Conservation (phyloP, 2,888 invertebrate genomes). For the Scotopteryx bipunctaria region DNA sequence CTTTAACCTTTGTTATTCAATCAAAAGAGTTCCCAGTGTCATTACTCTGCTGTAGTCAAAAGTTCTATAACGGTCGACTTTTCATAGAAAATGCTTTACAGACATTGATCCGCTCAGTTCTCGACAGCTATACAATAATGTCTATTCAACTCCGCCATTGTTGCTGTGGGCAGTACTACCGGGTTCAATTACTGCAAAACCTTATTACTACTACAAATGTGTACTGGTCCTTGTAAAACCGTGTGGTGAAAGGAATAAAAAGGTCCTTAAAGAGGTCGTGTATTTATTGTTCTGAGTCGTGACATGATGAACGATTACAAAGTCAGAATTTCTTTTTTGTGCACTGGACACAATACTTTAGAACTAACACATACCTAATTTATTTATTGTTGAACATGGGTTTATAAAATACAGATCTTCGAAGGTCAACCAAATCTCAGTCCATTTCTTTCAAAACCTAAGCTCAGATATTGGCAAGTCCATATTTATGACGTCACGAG, state of each 20-base stretch:
- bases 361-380: too few relatives aligned
- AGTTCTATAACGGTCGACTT: neutral
- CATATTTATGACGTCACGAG: slow-evolving; percentile 14
- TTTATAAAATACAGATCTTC: too few relatives aligned
- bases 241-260: too few relatives aligned
- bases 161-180: neutral
- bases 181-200: neutral
- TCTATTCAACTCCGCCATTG: neutral
- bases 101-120: neutral
- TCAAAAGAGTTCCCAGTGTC: too few relatives aligned
- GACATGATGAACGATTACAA: too few relatives aligned
- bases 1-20: too few relatives aligned
- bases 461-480: neutral
- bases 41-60: too few relatives aligned
- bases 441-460: neutral
- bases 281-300: too few relatives aligned
- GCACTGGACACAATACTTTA: too few relatives aligned
- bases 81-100: neutral
- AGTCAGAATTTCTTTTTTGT: too few relatives aligned
- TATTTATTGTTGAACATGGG: neutral
- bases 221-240: too few relatives aligned
- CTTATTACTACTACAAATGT: neutral
- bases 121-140: neutral
- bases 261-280: too few relatives aligned
- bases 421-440: neutral